Evolutionary conservation across 2,888 invertebrate species (phyloP).

Genomic region (Brassicogethes aeneus): DNA sequence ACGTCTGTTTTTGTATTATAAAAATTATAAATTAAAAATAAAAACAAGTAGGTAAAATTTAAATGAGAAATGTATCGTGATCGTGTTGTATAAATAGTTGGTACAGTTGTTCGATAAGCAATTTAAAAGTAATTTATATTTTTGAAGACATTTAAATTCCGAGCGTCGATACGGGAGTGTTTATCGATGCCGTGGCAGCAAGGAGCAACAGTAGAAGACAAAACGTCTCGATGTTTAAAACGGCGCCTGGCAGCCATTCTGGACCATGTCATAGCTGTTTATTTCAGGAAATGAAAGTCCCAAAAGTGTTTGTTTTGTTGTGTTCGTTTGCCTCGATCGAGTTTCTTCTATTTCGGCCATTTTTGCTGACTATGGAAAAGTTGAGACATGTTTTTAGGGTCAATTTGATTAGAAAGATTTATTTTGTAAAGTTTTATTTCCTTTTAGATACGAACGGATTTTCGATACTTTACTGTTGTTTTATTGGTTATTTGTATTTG

Average conservation of each 20-base stretch:
- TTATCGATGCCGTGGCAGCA: too few species aligned
- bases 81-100: too few species aligned
- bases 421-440: constrained; percentile 3
- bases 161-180: too few species aligned
- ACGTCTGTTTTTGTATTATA: too few species aligned
- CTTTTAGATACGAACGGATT: too few species aligned
- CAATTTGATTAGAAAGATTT: constrained; percentile 24
- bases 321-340: constrained; percentile 29
- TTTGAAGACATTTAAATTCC: too few species aligned
- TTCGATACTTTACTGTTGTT: too few species aligned
- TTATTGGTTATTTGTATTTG: not conserved
- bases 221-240: constrained; percentile 27
- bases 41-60: too few species aligned
- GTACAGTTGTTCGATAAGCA: too few species aligned
- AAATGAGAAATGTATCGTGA: too few species aligned
- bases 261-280: constrained; percentile 32
- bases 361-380: constrained; percentile 27
- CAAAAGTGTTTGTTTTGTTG: constrained; percentile 31
- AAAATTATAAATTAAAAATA: too few species aligned
- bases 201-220: constrained; percentile 16
- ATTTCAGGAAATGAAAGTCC: constrained; percentile 35
- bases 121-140: too few species aligned
- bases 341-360: constrained; percentile 20
- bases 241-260: constrained; percentile 28
- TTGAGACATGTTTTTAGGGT: constrained; percentile 20